A percentile compares a stretch with the other conserved stretches of the same genome.
These are phyloP conservation scores for Lycorma delicatula DNA, from an alignment of 1,140 invertebrate genomes.

Conservation along the genomic window DNA sequence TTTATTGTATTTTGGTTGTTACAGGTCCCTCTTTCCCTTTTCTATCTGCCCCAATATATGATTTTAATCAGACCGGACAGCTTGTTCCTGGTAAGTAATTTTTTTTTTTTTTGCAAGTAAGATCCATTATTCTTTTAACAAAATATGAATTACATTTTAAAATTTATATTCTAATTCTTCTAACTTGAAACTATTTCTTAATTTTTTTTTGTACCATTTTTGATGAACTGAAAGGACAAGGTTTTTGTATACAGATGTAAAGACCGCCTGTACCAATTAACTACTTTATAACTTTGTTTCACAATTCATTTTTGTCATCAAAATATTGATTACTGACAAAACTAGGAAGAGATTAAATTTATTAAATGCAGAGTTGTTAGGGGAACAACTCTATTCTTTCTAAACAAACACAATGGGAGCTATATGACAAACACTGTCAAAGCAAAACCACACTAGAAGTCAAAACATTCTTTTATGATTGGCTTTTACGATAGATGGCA, in stretches of 20 bases:
- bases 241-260: background rate
- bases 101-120: slow-evolving; percentile 16
- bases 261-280: background rate
- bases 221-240: slow-evolving; percentile 24
- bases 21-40: slow-evolving; percentile 9
- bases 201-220: slow-evolving; percentile 29
- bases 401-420: too few species aligned
- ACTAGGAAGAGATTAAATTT: too few species aligned
- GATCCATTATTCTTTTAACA: slow-evolving; percentile 2
- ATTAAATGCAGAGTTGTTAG: too few species aligned
- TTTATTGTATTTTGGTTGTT: too few species aligned
- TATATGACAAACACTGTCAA: too few species aligned
- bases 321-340: too few species aligned
- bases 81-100: slow-evolving; percentile 66
- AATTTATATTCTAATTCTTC: slow-evolving; percentile 16
- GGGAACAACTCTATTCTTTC: too few species aligned
- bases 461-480: too few species aligned
- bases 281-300: too few species aligned
- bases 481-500: too few species aligned
- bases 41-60: slow-evolving; percentile 51
- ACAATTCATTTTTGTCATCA: too few species aligned
- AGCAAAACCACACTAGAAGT: too few species aligned
- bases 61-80: slow-evolving; percentile 76
- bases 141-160: background rate
- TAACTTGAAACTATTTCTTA: background rate